phyloP scores from a whole-genome alignment of 2,888 invertebrate species.

The Stenoptilia bipunctidactyla region DNA sequence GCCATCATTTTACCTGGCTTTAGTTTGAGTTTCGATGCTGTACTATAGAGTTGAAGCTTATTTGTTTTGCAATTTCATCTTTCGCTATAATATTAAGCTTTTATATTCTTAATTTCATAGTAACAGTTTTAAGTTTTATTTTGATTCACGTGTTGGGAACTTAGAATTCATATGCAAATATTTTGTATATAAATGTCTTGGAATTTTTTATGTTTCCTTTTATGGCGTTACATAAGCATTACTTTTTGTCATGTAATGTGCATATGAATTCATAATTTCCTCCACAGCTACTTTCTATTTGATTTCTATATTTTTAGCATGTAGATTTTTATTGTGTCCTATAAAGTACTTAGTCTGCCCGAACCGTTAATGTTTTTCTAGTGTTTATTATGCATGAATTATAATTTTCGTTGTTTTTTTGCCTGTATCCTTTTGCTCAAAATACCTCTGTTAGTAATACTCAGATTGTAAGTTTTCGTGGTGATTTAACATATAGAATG shows the following conservation, averaged over 20 bases:
- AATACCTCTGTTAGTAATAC: constrained; percentile 22
- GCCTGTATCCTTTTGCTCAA: constrained; percentile 29
- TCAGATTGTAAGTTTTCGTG: neutral
- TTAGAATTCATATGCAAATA: constrained; percentile 4
- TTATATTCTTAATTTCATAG: constrained; percentile 46
- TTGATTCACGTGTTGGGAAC: constrained; percentile 16
- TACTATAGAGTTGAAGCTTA: constrained; percentile 60
- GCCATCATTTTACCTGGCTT: constrained; percentile 50
- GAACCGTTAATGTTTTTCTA: constrained; percentile 39
- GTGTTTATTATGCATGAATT: constrained; percentile 48
- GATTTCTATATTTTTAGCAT: constrained; percentile 28
- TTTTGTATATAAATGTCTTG: neutral
- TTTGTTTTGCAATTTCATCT: constrained; percentile 45
- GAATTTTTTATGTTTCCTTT: neutral
- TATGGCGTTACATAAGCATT: neutral
- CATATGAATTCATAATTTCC: neutral
- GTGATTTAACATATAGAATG: neutral
- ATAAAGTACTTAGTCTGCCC: constrained; percentile 36
- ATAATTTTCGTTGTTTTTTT: constrained; percentile 49
- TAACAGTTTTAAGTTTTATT: constrained; percentile 39
- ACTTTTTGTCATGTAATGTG: neutral
- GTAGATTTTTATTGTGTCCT: constrained; percentile 44
- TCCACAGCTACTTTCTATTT: neutral
- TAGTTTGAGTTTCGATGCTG: constrained; percentile 45
- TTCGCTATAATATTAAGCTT: constrained; percentile 54